A percentile compares a stretch with the other conserved stretches of the same genome.
These are phyloP conservation scores for Eurytoma adleriae DNA, from an alignment of 2,888 invertebrate genomes.

Conservation along the genomic window DNA sequence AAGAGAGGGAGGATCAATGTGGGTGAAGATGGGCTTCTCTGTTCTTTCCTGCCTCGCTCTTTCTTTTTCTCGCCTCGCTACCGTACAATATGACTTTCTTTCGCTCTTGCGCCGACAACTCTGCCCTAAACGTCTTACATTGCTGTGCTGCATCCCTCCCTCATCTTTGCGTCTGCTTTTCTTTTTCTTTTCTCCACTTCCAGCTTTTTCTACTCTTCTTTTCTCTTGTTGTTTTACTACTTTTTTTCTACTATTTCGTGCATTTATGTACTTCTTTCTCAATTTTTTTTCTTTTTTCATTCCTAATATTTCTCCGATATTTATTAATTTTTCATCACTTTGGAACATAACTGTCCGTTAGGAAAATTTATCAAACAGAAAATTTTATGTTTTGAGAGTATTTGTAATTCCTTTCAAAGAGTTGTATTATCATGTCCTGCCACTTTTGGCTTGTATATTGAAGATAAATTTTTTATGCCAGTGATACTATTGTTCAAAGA, in stretches of 20 bases:
- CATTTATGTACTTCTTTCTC: not conserved
- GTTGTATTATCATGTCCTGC: too few species aligned
- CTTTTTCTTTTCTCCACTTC: not conserved
- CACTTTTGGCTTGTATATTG: not conserved
- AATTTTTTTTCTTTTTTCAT: not conserved
- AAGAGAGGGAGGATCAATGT: slow-evolving; percentile 58
- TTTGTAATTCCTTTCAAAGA: slow-evolving; percentile 26
- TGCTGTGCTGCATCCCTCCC: not conserved
- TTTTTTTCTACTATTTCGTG: slow-evolving; percentile 12
- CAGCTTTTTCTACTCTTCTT: not conserved
- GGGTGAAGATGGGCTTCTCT: slow-evolving; percentile 38
- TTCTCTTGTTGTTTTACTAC: not conserved
- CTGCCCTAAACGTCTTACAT: slow-evolving; percentile 14
- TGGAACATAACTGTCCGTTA: not conserved
- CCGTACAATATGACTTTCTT: slow-evolving; percentile 43
- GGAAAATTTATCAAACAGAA: not conserved
- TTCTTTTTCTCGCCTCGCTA: slow-evolving; percentile 29
- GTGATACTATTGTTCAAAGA: slow-evolving; percentile 11
- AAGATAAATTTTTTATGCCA: slow-evolving; percentile 28
- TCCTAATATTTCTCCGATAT: not conserved
- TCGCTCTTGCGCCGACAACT: slow-evolving; percentile 21
- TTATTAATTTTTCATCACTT: not conserved
- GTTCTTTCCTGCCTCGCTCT: slow-evolving; percentile 29
- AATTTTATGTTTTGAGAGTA: slow-evolving; percentile 22
- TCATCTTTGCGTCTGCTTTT: not conserved